phyloP scores from a whole-genome alignment of 2,113 vertebrate species.

The Plecturocebus donacophilus region DNA sequence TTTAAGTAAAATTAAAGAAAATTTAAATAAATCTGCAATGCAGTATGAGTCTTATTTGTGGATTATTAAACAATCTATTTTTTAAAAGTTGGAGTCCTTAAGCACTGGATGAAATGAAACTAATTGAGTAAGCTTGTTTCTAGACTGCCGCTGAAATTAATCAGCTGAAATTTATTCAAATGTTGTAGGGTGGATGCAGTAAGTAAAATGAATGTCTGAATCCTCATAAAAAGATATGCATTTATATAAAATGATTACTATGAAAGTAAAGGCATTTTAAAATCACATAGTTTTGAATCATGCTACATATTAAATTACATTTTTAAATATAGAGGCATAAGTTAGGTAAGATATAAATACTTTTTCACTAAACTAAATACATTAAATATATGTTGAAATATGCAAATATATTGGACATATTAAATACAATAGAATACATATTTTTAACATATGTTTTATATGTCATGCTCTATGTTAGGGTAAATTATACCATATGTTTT shows the following conservation, averaged over 20 bases:
- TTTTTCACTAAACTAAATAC: background rate
- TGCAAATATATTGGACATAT: background rate
- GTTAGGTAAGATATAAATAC: background rate
- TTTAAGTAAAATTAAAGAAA: background rate
- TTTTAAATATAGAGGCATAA: background rate
- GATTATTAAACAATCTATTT: constrained; percentile 24
- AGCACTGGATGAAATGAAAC: background rate
- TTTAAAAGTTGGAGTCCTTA: background rate
- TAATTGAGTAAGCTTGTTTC: background rate
- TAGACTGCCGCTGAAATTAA: background rate
- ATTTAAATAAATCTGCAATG: background rate
- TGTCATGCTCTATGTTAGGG: background rate
- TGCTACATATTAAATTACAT: background rate
- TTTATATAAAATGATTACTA: background rate
- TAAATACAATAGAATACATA: background rate
- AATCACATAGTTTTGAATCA: background rate
- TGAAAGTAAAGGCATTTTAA: background rate
- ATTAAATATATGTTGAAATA: background rate
- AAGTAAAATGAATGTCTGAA: background rate
- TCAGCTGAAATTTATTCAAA: background rate
- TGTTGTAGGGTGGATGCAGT: background rate
- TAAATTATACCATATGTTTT: background rate
- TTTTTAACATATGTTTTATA: background rate
- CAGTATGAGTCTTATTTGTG: background rate
- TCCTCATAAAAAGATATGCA: background rate